phyloP scores from a whole-genome alignment of 1,140 invertebrate species.

The Zaprionus africanus region DNA sequence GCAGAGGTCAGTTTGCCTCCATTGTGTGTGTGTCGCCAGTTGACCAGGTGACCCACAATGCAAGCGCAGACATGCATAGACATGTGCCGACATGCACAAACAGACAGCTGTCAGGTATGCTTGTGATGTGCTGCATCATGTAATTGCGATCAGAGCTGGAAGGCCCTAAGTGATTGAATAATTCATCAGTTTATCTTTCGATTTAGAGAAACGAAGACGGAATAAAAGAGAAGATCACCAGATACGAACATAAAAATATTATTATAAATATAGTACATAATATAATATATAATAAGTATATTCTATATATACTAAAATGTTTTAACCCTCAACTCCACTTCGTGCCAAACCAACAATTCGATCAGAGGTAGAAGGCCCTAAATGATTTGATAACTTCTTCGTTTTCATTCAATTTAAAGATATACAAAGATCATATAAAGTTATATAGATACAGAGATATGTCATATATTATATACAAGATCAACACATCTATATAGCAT shows the following conservation, averaged over 20 bases:
- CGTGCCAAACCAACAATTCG: no score
- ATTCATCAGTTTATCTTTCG: neutral
- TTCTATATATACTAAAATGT: no score
- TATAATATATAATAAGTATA: no score
- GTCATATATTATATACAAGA: no score
- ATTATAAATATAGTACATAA: no score
- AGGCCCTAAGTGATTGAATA: neutral
- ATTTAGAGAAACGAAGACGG: neutral
- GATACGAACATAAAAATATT: neutral
- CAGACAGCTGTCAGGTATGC: conserved; percentile 6
- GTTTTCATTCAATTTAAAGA: no score
- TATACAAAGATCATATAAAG: neutral
- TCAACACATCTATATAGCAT: no score
- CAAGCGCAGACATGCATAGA: neutral
- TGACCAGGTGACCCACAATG: conserved; percentile 27
- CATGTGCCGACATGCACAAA: neutral
- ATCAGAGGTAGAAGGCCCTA: no score
- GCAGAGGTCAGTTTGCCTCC: conserved; percentile 39
- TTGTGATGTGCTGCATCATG: neutral
- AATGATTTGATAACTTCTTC: no score
- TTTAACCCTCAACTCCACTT: no score
- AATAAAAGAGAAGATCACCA: neutral
- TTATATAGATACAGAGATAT: neutral
- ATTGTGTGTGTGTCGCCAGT: conserved; percentile 16
- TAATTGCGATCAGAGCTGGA: neutral